Evolutionary conservation across 2,113 vertebrate species (phyloP), one percentile per base, ranked within the genome.

Genomic region (Illadopsis cleaveri): DNA sequence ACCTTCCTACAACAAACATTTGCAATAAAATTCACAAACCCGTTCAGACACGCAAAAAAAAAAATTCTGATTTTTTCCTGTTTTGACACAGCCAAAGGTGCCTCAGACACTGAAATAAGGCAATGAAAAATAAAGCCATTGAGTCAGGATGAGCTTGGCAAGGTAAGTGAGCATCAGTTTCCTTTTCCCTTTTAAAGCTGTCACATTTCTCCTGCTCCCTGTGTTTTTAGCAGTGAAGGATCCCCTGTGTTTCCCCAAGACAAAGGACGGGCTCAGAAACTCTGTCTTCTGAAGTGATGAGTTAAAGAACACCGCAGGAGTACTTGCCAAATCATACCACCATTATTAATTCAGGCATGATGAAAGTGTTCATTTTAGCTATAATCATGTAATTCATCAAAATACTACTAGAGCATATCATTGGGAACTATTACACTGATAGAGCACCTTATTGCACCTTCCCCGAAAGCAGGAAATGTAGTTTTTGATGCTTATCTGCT

Each of bases 381-480:
- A 98, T 99, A 99, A 99, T 99, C 98, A 98, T 98, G 98, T 98
- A 98, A 99, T 99, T 99, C 98, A 98, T 99, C 99, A 99, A 98
- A 98, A 98, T 95, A 98, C 97, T 97, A 98, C 98, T 97, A 98
- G 97, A 98, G 98, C 98, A 98, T 98, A 97, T 98, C 98, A 97
- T 96, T 97, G 96, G 97, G 97, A 97, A 98, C 98, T 97, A 98
- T 97, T 98, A 97, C 96, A 98, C 97, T 98, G 98, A 98, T 97
- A 96, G 54, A 98, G 97, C 95, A 98, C 97, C 97, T 98, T 98
- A 97, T 97, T 98, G 95, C 97, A 98, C 98, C 95, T 97, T 85
- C 93, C 86, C 94, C 38, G 87, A 97, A 97, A 96, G 94, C 89
- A 96, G 95, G 94, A 97, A 98, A 98, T 97, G 96, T 85, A 91